A percentile compares a stretch with the other conserved stretches of the same genome.
These are phyloP conservation scores for Poicephalus meyeri DNA, from an alignment of 2,113 vertebrate species.

Conservation along the genomic window DNA sequence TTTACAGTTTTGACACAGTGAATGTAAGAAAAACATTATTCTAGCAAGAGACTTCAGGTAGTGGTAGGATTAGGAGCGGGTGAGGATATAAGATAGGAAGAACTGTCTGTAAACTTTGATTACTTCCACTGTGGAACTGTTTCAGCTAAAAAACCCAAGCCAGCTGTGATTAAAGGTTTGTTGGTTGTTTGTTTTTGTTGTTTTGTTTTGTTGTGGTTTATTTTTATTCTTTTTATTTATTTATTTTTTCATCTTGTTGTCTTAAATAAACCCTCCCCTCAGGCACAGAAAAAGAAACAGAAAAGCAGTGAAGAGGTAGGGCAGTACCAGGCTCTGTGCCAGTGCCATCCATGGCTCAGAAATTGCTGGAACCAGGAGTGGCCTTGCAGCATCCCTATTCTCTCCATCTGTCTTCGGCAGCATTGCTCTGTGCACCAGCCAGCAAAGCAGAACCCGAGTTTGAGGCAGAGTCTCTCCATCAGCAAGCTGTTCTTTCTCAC, in stretches of 20 bases:
- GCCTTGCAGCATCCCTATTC: not conserved
- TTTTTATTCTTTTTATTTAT: not conserved
- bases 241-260: not conserved
- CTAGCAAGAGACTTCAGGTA: not conserved
- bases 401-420: fast-evolving
- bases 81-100: not conserved
- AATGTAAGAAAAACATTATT: not conserved
- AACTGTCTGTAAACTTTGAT: not conserved
- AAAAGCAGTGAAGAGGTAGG: not conserved
- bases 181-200: not conserved
- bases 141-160: fast-evolving
- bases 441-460: fast-evolving
- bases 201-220: not conserved
- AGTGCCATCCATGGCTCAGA: not conserved
- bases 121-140: not conserved
- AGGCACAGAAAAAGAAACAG: not conserved
- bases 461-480: not conserved
- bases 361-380: not conserved
- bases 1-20: not conserved
- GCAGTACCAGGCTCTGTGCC: not conserved
- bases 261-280: not conserved
- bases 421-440: not conserved
- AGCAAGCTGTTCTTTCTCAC: not conserved
- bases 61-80: not conserved
- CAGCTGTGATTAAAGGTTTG: not conserved